Percentiles rank a stretch among this genome's conserved stretches.
Conservation (phyloP, 2,888 invertebrate genomes). For the Magallana nippona region DNA sequence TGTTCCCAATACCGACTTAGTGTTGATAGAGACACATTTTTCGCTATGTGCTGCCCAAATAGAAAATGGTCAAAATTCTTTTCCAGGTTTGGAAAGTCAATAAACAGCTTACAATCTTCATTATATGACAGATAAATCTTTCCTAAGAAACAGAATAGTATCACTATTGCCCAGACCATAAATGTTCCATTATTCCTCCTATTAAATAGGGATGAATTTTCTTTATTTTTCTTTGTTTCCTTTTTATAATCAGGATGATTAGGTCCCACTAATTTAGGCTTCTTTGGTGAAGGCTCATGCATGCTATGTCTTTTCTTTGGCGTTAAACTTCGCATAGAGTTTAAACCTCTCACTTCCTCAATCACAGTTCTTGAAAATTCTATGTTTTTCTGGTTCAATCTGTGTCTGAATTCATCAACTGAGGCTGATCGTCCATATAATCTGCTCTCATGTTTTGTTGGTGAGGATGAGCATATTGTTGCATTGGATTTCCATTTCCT, state of each 20-base stretch:
- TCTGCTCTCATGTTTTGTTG: slow-evolving; percentile 5
- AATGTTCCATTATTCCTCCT: slow-evolving; percentile 34
- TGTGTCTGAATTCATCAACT: not conserved
- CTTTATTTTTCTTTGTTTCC: slow-evolving; percentile 10
- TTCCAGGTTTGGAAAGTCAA: slow-evolving; percentile 45
- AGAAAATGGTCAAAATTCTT: slow-evolving; percentile 62
- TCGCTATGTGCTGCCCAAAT: slow-evolving; percentile 75
- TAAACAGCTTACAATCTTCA: slow-evolving; percentile 30
- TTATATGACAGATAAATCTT: not conserved
- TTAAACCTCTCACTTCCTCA: not conserved
- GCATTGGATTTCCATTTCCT: not conserved
- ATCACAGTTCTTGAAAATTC: not conserved
- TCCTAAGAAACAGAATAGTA: slow-evolving; percentile 17
- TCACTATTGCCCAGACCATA: slow-evolving; percentile 28
- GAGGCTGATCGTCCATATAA: slow-evolving; percentile 3
- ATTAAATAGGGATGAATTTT: not conserved
- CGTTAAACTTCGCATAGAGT: not conserved
- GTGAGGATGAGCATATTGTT: slow-evolving; percentile 3
- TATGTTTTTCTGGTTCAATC: not conserved
- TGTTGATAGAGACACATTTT: slow-evolving; percentile 56
- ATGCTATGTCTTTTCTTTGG: not conserved
- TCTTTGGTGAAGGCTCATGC: not conserved
- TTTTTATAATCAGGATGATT: slow-evolving; percentile 25
- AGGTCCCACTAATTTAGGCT: not conserved
- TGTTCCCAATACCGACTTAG: slow-evolving; percentile 53